Base-by-base conservation (phyloP, 2,797 vertebrate genomes). In the Heliangelus exortis region DNA sequence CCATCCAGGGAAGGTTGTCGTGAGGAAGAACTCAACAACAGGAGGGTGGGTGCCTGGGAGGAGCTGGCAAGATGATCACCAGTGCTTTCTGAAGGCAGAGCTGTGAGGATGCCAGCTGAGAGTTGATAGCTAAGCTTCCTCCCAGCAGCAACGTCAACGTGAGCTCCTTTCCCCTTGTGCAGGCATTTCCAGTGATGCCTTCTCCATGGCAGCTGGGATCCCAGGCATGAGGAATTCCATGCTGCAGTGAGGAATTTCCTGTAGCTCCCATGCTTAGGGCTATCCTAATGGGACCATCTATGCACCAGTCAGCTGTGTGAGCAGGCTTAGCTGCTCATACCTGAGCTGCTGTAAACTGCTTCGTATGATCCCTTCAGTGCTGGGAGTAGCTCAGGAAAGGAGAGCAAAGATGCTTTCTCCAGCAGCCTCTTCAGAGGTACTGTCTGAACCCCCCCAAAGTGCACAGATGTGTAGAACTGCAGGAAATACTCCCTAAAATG, bases 1-100 rank as follows among this genome's bases (percentile, higher is more conserved):
- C 95, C 53, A 63, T 94, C 88, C 91, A 91, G 84, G 53, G 69
- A 89, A 90, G 75, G 74, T 72, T 94, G 90, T 62, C 2, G 2
- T 89, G 75, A 91, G 76, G 92, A 83, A 87, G 94, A 95, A 95
- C 74, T 90, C 87, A 95, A 92, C 97, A 95, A 84, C 90, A 97
- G 96, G 43, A 78, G 76, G 57, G 65, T 74, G 53, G 81, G 76
- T 21, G 0, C n/a, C 39, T 29, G n/a, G 76, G 87, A 89, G 68
- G 81, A 50, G 86, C 6, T 83, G 75, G 86, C 0, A 2, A 89
- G 67, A 61, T 9, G 75, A 48, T 90, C 91, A 80, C 89, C 80
- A 58, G 91, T 16, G 68, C 66, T 89, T 66, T 94, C 80, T 71
- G 90, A 84, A 77, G 86, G 90, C 93, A 78, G 84, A 65, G 84